These are phyloP conservation scores for Panonychus citri DNA, from an alignment of 1,140 invertebrate species.

Conservation along the genomic window DNA sequence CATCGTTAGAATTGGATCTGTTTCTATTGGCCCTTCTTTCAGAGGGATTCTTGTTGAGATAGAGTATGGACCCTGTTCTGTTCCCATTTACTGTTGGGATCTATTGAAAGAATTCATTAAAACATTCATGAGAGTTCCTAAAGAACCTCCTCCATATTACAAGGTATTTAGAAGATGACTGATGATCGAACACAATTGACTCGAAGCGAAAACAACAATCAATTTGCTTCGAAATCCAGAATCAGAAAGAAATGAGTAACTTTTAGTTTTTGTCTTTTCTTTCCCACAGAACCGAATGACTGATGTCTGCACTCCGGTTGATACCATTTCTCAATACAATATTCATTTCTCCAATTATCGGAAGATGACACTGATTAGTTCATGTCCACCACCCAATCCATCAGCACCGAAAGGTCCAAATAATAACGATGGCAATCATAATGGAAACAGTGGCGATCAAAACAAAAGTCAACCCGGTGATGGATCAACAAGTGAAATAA, in stretches of 20 bases:
- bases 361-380: constrained; percentile 28
- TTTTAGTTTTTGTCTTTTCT: background rate
- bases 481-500: no score
- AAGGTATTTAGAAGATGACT: no score
- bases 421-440: background rate
- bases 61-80: constrained; percentile 71
- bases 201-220: no score
- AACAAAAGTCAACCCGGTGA: no score
- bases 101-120: constrained; percentile 75
- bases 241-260: background rate
- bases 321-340: constrained; percentile 81
- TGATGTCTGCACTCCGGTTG: constrained; percentile 48
- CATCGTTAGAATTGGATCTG: constrained; percentile 72
- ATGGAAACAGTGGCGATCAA: no score
- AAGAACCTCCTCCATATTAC: constrained; percentile 21
- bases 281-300: constrained; percentile 36
- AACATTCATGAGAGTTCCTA: constrained; percentile 40
- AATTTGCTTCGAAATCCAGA: background rate
- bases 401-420: no score
- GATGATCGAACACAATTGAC: no score
- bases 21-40: constrained; percentile 73
- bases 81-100: constrained; percentile 67
- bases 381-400: no score
- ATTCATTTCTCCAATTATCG: constrained; percentile 76
- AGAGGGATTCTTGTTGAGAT: constrained; percentile 77